Percentiles rank a stretch among this genome's conserved stretches.
Evolutionary conservation across 2,113 vertebrate genomes (phyloP).

Genomic region (Poeciliopsis retropinna): DNA sequence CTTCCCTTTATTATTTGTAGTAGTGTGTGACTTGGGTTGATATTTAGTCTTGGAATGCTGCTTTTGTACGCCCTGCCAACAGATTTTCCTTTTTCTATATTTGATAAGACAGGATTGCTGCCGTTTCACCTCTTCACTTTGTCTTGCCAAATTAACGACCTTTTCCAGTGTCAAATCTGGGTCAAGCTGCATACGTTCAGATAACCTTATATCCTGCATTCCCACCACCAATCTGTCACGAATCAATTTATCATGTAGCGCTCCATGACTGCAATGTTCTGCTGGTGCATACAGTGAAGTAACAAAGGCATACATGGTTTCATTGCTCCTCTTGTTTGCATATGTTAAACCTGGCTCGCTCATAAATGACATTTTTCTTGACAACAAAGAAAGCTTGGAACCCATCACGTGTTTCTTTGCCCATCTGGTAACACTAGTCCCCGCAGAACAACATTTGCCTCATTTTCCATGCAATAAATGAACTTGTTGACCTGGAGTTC

Average conservation of each 20-base stretch:
- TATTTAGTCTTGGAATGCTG: too few species aligned
- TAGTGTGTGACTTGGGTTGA: too few species aligned
- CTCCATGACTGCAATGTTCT: conserved; percentile 18
- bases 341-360: background rate
- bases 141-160: too few species aligned
- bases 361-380: background rate
- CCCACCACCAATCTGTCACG: background rate
- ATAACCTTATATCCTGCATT: background rate
- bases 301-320: background rate
- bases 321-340: background rate
- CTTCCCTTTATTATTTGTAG: too few species aligned
- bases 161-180: background rate
- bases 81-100: too few species aligned
- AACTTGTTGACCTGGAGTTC: background rate
- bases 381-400: background rate
- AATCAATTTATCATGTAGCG: background rate
- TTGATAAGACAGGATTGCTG: too few species aligned
- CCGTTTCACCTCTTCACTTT: too few species aligned
- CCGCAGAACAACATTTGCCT: background rate
- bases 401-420: background rate
- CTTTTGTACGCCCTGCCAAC: too few species aligned
- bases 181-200: background rate
- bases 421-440: background rate
- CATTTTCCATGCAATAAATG: background rate
- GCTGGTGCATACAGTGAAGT: background rate